These are phyloP conservation scores for Poecile montanus DNA, from an alignment of 2,797 vertebrate species.

Conservation along the genomic window DNA sequence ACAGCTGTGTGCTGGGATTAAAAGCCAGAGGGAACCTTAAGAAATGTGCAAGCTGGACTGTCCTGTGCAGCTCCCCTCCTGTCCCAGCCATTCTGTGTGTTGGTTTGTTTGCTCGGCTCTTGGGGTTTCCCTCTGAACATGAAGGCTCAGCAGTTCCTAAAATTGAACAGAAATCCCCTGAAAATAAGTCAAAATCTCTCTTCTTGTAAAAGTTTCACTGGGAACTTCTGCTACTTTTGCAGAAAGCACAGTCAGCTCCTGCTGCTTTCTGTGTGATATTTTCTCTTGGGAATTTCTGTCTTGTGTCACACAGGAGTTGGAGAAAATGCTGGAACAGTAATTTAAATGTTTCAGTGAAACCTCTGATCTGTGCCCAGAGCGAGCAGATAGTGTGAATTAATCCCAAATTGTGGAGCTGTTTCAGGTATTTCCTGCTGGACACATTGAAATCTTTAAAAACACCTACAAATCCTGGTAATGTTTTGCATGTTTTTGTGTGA, in stretches of 20 bases:
- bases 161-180: background rate
- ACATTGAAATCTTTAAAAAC: background rate
- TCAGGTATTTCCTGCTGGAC: background rate
- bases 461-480: background rate
- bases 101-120: background rate
- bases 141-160: background rate
- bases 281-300: background rate
- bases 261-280: background rate
- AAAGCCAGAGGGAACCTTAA: slow-evolving; percentile 48
- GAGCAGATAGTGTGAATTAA: background rate
- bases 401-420: background rate
- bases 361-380: background rate
- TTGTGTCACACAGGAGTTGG: background rate
- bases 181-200: background rate
- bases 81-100: background rate
- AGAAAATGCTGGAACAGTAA: background rate
- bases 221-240: background rate
- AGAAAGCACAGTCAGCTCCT: background rate
- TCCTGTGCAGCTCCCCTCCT: background rate
- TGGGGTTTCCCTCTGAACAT: background rate
- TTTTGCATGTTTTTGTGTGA: background rate
- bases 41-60: background rate
- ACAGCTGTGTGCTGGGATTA: slow-evolving; percentile 22
- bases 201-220: background rate
- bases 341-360: background rate